Conservation (phyloP, 2,888 invertebrate genomes). For the Neuroscelio doddi region DNA sequence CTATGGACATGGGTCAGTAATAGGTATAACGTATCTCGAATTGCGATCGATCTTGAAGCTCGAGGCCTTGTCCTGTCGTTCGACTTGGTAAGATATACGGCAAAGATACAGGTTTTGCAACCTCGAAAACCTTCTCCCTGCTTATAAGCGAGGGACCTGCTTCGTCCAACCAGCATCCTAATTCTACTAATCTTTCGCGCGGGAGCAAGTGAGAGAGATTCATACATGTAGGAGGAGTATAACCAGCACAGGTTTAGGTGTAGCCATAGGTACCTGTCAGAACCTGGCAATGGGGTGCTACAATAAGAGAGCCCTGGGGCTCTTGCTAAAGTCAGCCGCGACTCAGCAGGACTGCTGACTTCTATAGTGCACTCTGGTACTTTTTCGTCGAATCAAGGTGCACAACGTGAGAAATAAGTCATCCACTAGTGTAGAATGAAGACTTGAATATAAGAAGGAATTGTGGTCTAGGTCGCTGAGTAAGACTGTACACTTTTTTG, state of each 20-base stretch:
- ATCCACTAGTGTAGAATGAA: conserved; percentile 51
- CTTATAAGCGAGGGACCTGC: conserved; percentile 24
- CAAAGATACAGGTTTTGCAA: conserved; percentile 51
- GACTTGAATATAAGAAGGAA: too few relatives aligned
- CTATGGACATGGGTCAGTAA: conserved; percentile 37
- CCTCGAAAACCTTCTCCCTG: conserved; percentile 33
- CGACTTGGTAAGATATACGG: conserved; percentile 46
- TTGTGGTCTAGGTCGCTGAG: too few relatives aligned
- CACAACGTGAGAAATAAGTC: conserved; percentile 59
- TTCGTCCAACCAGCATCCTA: conserved; percentile 40
- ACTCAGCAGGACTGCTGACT: conserved; percentile 53
- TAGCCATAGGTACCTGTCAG: conserved; percentile 59
- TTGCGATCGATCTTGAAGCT: conserved; percentile 47
- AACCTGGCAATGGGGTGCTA: conserved; percentile 58
- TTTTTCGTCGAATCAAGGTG: conserved; percentile 42
- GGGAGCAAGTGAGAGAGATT: conserved; percentile 38
- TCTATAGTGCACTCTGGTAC: conserved; percentile 40
- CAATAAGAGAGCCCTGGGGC: conserved; percentile 52
- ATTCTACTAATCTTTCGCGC: conserved; percentile 55
- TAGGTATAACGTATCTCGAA: conserved; percentile 43
- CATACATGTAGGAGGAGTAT: conserved; percentile 55
- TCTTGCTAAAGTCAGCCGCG: conserved; percentile 60
- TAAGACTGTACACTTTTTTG: too few relatives aligned
- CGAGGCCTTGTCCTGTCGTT: conserved; percentile 44
- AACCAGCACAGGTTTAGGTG: conserved; percentile 36